Conservation (phyloP, 2,797 vertebrate species). For the Adrianichthys oophorus region DNA sequence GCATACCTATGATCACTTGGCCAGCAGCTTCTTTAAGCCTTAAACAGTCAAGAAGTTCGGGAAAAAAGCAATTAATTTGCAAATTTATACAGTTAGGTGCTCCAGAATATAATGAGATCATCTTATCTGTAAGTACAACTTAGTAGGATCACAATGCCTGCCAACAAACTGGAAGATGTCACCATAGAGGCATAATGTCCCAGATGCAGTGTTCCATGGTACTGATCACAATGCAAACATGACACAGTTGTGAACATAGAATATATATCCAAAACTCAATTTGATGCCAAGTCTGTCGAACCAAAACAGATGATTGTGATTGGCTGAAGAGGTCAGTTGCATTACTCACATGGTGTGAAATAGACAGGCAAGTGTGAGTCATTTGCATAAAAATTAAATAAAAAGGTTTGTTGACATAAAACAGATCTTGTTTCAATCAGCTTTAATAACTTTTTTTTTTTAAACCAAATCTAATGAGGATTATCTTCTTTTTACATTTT, state of each 20-base stretch:
- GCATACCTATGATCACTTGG: slow-evolving; percentile 1
- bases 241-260: slow-evolving; percentile 2
- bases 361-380: not conserved
- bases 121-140: slow-evolving; percentile 16
- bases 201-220: not conserved
- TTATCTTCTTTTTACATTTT: no score
- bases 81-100: slow-evolving; percentile 21
- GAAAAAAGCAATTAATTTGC: slow-evolving; percentile 9
- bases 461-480: no score
- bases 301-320: not conserved
- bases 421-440: no score
- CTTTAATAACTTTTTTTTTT: no score
- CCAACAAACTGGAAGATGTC: slow-evolving; percentile 13
- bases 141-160: slow-evolving; percentile 32
- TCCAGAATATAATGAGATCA: slow-evolving; percentile 28
- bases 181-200: slow-evolving; percentile 17
- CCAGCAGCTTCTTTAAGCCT: slow-evolving; percentile 14
- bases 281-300: slow-evolving; percentile 1
- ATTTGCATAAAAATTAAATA: not conserved
- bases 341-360: not conserved
- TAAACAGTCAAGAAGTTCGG: not conserved
- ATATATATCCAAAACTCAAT: slow-evolving; percentile 6
- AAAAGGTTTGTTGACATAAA: no score
- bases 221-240: slow-evolving; percentile 21
- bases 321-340: not conserved